phyloP scores from a whole-genome alignment of 64 coral and sea anemone species.

The Orbicella faveolata region DNA sequence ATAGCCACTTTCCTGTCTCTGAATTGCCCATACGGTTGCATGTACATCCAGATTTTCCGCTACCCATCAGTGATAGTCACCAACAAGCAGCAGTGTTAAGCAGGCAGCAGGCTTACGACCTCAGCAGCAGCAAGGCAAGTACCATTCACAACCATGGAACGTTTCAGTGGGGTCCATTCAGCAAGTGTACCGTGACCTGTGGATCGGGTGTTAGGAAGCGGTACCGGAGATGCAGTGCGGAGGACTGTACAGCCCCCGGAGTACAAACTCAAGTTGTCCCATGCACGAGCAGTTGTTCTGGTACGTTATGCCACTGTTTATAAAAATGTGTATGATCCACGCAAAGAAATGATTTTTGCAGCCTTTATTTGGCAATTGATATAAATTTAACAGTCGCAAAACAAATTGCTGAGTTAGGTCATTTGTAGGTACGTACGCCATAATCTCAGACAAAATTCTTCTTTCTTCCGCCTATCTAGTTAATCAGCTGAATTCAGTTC shows the following conservation, averaged over 20 bases:
- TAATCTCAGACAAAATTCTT: too few relatives aligned
- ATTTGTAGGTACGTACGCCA: too few relatives aligned
- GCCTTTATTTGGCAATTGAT: too few relatives aligned
- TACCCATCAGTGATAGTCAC: neutral
- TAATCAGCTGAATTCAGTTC: neutral
- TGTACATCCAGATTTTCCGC: neutral
- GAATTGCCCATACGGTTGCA: neutral
- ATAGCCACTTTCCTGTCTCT: neutral
- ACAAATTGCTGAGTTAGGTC: too few relatives aligned
- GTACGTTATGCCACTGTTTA: slow-evolving; percentile 12
- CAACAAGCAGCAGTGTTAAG: neutral
- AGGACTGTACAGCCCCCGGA: slow-evolving; percentile 54
- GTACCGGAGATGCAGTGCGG: slow-evolving; percentile 62
- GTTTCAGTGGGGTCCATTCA: slow-evolving; percentile 67
- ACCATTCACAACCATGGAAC: neutral
- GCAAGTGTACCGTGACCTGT: slow-evolving; percentile 73
- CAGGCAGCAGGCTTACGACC: slow-evolving; percentile 1
- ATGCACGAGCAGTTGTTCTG: slow-evolving; percentile 66
- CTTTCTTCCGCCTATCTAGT: neutral
- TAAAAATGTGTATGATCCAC: neutral
- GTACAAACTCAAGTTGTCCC: slow-evolving; percentile 54
- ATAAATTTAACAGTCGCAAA: too few relatives aligned
- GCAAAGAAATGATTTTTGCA: neutral
- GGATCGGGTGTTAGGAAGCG: slow-evolving; percentile 67
- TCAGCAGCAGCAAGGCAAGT: neutral